Evolutionary conservation across 2,888 invertebrate species (phyloP), one percentile per base, ranked within the genome.

Genomic region (Synanthedon vespiformis): DNA sequence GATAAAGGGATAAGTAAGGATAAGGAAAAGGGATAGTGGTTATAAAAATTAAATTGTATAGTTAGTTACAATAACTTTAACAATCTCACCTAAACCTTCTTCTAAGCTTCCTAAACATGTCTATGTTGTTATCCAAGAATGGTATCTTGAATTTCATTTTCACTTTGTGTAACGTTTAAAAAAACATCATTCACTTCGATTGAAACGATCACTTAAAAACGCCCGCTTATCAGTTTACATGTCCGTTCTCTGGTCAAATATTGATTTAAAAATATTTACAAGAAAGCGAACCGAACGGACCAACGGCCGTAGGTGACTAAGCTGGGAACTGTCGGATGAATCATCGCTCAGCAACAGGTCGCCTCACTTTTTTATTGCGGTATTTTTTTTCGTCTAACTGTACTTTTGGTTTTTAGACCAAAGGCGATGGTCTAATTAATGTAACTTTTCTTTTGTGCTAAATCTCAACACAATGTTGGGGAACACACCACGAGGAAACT

Each of bases 321-420:
- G 63, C 56, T 55, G 53, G 51, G 54, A 50, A 53, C 50, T 53
- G 61, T 61, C 57, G 66, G 69, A 72, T 86, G 85, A 85, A 62
- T 86, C 85, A 85, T 77, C 72, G 63, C 27, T 62, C 64, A 60
- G 60, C 63, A 65, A 63, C 76, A 71, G 74, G 79, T 77, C 74
- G 72, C 68, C 69, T 74, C 70, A 70, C 72, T 74, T 80, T 68
- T 72, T 72, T 70, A 70, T 81, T 81, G 78, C 81, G 82, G 82
- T 83, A 79, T 77, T 77, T 76, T 22, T 75, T 69, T 64, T 60
- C 61, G 57, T 55, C 56, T 80, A 80, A 85, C 85, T 70, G 85
- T 83, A 72, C 57, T 65, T 64, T 57, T 57, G 61, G 57, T 59
- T 69, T 58, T 71, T 59, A 54, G 59, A 44, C 34, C 44, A 44